Base-by-base conservation (phyloP, 2,888 invertebrate genomes). In the Cheilosia pagana region DNA sequence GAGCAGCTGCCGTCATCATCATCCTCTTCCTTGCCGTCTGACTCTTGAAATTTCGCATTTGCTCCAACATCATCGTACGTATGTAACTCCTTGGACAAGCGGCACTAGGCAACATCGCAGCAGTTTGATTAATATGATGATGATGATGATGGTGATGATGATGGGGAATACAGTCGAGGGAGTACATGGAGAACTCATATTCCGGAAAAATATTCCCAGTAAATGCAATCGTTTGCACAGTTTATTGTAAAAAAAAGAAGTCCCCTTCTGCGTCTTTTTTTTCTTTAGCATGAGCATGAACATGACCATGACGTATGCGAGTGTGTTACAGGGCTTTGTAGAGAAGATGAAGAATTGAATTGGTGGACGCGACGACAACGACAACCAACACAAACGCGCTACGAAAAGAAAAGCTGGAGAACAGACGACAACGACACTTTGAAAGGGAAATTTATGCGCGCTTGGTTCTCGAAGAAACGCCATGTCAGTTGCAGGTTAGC, bases 321-420 rank as follows among this genome's bases (percentile, higher is more conserved):
- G 28, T 28, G 28, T 28, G 28, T 28, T 28, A 28, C 8, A 28
- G 28, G 8, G 28, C 28, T 28, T 28, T 28, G 8, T 28, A 28
- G 45, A 59, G 23, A 57, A 59, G 41, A 63, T 81, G 75, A 81
- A 70, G 75, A 70, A 81, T 81, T 81, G 45, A 63, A 70, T 59
- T 63, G 63, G 68, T 35, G 21, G 50, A 41, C 41, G 39, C 23
- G 25, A 52, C 25, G 75, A 63, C 75, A 81, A 75, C 25, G 75
- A 63, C 75, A 81, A 75, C 75, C 81, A 81, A 75, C 70, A 65
- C 75, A 75, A 52, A 55, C 16, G 10, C 3, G 10, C 16, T 25
- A 14, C 14, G 23, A 60, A 60, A 53, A 67, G 23, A 71, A 57
- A 19, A 57, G 10, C 16, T 53, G 28, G 5, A 23, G 31, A 60